Evolutionary conservation across 2,888 invertebrate species (phyloP).

Genomic region (Sesia bembeciformis): DNA sequence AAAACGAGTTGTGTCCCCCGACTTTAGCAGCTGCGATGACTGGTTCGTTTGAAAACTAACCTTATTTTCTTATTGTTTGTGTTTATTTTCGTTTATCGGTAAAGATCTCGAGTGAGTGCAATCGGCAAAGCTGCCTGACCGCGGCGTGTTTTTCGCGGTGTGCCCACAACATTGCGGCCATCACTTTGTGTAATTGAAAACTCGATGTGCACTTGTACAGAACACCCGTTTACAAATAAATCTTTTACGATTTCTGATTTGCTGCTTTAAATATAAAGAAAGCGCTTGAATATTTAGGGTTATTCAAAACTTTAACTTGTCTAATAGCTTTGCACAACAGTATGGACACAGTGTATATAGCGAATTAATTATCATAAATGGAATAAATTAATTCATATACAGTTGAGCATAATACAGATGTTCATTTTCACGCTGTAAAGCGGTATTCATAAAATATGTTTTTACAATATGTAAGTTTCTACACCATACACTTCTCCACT

Average conservation of each 20-base stretch:
- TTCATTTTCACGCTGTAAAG: too few relatives aligned
- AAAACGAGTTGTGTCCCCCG: constrained; percentile 60
- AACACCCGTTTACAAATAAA: constrained; percentile 60
- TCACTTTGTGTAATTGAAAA: constrained; percentile 74
- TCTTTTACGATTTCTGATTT: constrained; percentile 24
- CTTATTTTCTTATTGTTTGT: constrained; percentile 40
- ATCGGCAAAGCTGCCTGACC: constrained; percentile 59
- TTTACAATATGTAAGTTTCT: too few relatives aligned
- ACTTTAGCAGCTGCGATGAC: constrained; percentile 32
- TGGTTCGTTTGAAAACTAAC: constrained; percentile 36
- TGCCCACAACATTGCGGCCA: constrained; percentile 48
- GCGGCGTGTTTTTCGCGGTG: constrained; percentile 58
- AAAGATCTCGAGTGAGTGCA: constrained; percentile 35
- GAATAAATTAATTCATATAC: too few relatives aligned
- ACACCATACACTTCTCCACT: too few relatives aligned
- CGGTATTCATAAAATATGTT: too few relatives aligned
- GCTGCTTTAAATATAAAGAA: neutral
- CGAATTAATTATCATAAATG: too few relatives aligned
- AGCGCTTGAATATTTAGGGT: too few relatives aligned
- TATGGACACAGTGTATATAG: too few relatives aligned
- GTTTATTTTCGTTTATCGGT: constrained; percentile 34
- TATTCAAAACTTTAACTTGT: too few relatives aligned
- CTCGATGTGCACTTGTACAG: constrained; percentile 65
- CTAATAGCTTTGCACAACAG: too few relatives aligned
- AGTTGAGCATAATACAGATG: too few relatives aligned